phyloP scores from a whole-genome alignment of 2,888 invertebrate species.

The Drosophila infuscata region DNA sequence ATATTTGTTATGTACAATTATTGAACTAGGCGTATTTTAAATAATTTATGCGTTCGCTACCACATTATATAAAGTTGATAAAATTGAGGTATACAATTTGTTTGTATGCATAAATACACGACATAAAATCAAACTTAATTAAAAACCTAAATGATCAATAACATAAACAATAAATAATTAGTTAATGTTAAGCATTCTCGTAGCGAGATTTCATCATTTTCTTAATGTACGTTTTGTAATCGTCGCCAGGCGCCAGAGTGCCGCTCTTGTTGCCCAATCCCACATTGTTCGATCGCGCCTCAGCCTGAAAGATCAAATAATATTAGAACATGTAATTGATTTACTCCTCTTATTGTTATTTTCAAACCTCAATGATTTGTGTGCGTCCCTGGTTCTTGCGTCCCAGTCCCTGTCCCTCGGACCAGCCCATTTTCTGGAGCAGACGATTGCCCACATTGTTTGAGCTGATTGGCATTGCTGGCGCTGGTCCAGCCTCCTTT shows the following conservation, averaged over 20 bases:
- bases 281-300: conserved; percentile 88
- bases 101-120: conserved; percentile 12
- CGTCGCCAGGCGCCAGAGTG: conserved; percentile 82
- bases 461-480: conserved; percentile 87
- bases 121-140: conserved; percentile 11
- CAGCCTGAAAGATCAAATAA: conserved; percentile 66
- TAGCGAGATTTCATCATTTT: conserved; percentile 85
- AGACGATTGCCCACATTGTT: conserved; percentile 98
- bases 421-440: conserved; percentile 99
- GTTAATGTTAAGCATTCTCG: conserved; percentile 79
- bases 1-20: conserved; percentile 37
- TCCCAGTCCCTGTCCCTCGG: conserved; percentile 97
- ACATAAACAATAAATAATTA: conserved; percentile 9
- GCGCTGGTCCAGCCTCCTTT: conserved; percentile 77
- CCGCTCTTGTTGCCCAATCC: conserved; percentile 92
- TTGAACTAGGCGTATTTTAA: conserved; percentile 39
- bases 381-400: conserved; percentile 96
- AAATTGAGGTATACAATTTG: conserved; percentile 48
- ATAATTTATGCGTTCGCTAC: conserved; percentile 28
- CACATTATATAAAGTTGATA: conserved; percentile 23
- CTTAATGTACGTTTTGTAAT: conserved; percentile 85
- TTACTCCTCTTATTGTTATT: not conserved
- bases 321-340: not conserved
- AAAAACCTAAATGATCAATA: not conserved
- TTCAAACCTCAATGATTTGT: conserved; percentile 93